Evolutionary conservation across 2,113 vertebrate genomes (phyloP).

Genomic region (Oreochromis aureus): DNA sequence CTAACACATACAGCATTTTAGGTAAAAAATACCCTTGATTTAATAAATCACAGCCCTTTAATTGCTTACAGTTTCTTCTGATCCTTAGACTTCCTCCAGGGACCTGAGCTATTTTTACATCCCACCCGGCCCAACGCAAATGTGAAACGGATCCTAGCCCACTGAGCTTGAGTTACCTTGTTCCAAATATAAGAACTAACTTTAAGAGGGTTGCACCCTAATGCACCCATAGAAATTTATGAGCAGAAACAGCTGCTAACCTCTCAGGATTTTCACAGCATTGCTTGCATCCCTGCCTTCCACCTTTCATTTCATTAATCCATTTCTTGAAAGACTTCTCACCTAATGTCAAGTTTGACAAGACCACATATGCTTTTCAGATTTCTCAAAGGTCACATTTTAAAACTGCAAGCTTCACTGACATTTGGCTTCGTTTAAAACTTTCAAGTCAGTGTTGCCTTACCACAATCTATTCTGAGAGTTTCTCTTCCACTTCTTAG

Average conservation of each 20-base stretch:
- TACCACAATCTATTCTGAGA: background rate
- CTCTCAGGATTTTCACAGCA: constrained; percentile 47
- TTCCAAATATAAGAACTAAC: constrained; percentile 68
- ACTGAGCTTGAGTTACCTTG: constrained; percentile 64
- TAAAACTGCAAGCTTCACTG: background rate
- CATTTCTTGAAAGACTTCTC: background rate
- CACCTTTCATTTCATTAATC: background rate
- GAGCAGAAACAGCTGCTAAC: constrained; percentile 69
- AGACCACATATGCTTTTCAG: background rate
- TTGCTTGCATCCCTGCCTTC: background rate
- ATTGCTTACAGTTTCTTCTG: constrained; percentile 20
- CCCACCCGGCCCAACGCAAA: background rate
- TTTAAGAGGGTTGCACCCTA: constrained; percentile 32
- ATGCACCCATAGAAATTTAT: constrained; percentile 28
- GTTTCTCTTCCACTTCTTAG: background rate
- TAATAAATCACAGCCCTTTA: background rate
- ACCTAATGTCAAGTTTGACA: background rate
- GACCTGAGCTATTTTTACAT: constrained; percentile 66
- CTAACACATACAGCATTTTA: background rate
- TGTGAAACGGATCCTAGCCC: constrained; percentile 28
- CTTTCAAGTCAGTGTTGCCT: background rate
- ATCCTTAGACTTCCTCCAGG: constrained; percentile 44
- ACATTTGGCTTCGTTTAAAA: constrained; percentile 8
- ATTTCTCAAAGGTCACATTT: background rate
- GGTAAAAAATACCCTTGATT: background rate